Evolutionary conservation across 2,113 vertebrate genomes (phyloP), one percentile per base, ranked within the genome.

Genomic region (Psilopogon haemacephalus): DNA sequence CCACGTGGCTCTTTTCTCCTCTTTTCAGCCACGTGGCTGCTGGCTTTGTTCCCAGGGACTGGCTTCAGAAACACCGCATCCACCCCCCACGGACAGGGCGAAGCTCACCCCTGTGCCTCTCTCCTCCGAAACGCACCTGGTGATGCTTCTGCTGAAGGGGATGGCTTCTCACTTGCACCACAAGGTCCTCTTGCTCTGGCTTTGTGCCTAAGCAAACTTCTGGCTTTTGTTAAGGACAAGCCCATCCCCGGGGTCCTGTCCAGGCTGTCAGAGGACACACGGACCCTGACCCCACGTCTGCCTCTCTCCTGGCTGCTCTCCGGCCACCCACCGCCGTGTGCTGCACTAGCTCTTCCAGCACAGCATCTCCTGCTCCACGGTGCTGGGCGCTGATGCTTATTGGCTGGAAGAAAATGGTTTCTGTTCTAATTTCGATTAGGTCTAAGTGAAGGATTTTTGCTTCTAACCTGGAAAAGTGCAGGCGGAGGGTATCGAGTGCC

Each of bases 121-220:
- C 35, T 13, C 46, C 67, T 23, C 67, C 1, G 32, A 18, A 40
- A 11, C 9, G 3, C 3, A 14, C 32, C 37, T 55, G 6, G 15
- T 10, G 4, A 9, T 4, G 19, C 24, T 64, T 21, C 59, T 40
- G 84, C 56, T 37, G 3, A 17, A 64, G 73, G 84, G 58, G n/a
- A 13, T 15, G 1, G 9, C 21, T 23, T 42, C 35, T 27, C 21
- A 10, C 13, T 15, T 32, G 32, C 18, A 0, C 48, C 10, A 21
- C 9, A 2, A 15, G 56, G n/a, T n/a, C 12, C 68, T 1, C 2
- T 8, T 44, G 9, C 8, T 55, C 52, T 33, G 55, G 32, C 15
- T 14, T 9, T 0, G 4, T 11, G 16, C 30, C 0, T 20, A 11
- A 48, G 3, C 18, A 13, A 6, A 62, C 19, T 62, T 54, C 33